These are phyloP conservation scores for Diorhabda carinulata DNA, from an alignment of 1,140 invertebrate species.

Conservation along the genomic window DNA sequence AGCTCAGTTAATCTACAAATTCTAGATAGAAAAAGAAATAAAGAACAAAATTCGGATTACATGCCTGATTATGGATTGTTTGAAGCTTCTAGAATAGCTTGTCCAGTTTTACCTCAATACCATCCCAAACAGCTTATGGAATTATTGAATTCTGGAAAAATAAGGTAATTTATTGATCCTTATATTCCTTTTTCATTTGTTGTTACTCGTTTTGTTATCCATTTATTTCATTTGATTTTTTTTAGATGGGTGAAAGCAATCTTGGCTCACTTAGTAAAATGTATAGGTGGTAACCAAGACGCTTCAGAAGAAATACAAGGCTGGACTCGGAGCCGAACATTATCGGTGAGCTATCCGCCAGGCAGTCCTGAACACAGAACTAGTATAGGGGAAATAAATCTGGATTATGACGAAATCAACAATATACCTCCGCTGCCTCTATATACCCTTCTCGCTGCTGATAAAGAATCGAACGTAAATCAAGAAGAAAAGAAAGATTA, in stretches of 20 bases:
- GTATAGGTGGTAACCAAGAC: slow-evolving; percentile 64
- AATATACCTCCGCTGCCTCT: slow-evolving; percentile 95
- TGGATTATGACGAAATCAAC: slow-evolving; percentile 94
- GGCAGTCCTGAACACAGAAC: slow-evolving; percentile 50
- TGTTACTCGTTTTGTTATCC: not conserved
- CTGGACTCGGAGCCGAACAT: slow-evolving; percentile 81
- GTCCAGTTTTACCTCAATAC: slow-evolving; percentile 97
- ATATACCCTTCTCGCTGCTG: slow-evolving; percentile 91
- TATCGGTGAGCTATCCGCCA: slow-evolving; percentile 80
- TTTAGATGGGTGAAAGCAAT: slow-evolving; percentile 95
- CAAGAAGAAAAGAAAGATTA: slow-evolving; percentile 63
- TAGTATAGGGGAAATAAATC: slow-evolving; percentile 58
- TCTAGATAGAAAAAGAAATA: slow-evolving; percentile 64
- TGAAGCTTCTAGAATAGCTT: slow-evolving; percentile 93
- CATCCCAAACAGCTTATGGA: slow-evolving; percentile 99
- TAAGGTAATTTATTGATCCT: slow-evolving; percentile 43
- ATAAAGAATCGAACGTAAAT: slow-evolving; percentile 58
- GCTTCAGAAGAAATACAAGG: slow-evolving; percentile 51
- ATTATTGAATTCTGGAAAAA: slow-evolving; percentile 96
- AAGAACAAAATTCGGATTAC: slow-evolving; percentile 63
- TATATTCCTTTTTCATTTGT: not conserved
- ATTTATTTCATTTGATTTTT: not conserved
- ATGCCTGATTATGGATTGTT: slow-evolving; percentile 94
- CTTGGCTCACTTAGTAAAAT: slow-evolving; percentile 88
- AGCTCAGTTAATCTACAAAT: slow-evolving; percentile 79